Conservation (phyloP, 2,797 vertebrate genomes). For the Phoeniculus purpureus region DNA sequence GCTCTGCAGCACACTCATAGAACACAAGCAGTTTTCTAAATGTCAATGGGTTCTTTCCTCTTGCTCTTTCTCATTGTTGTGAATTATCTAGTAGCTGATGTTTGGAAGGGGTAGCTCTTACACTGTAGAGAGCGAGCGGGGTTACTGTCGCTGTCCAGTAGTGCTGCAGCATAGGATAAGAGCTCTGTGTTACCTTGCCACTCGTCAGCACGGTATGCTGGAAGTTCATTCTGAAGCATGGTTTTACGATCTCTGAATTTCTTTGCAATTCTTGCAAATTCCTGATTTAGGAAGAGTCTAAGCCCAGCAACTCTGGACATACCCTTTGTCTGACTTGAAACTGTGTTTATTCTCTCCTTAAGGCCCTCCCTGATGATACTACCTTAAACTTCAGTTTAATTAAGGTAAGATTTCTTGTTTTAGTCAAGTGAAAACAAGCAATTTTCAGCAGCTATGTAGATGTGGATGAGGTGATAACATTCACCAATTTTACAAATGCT, state of each 20-base stretch:
- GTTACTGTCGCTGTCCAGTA: neutral
- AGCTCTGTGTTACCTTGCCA: neutral
- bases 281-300: neutral
- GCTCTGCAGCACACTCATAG: neutral
- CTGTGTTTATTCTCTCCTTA: constrained; percentile 8
- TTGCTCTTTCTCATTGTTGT: neutral
- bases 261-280: neutral
- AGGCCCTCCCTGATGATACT: constrained; percentile 79
- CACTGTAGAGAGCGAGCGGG: neutral
- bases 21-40: neutral
- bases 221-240: neutral
- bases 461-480: neutral
- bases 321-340: neutral
- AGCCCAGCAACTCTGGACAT: neutral
- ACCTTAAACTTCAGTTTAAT: constrained; percentile 82
- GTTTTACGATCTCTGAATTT: neutral
- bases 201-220: neutral
- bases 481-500: neutral
- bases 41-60: neutral
- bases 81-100: neutral
- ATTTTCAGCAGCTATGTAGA: neutral
- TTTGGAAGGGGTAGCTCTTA: neutral
- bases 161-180: neutral
- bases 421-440: neutral
- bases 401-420: constrained; percentile 82